Evolutionary conservation across 2,888 invertebrate species (phyloP), one percentile per base, ranked within the genome.

Genomic region (Dyspetes luteomarginatus): DNA sequence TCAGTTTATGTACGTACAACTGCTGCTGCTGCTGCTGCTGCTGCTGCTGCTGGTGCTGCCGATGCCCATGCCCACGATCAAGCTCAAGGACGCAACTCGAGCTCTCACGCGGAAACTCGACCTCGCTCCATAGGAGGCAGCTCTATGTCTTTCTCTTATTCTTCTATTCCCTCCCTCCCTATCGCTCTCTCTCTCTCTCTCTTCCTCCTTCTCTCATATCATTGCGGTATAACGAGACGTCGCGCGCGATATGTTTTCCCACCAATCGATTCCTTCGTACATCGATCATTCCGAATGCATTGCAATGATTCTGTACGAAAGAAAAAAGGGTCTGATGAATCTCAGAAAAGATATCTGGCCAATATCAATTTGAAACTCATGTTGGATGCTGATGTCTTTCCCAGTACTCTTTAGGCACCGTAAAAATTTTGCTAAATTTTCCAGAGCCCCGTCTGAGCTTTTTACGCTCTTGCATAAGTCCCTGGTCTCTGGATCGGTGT

Each of bases 1-100:
- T 48, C 7, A 5, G n/a, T 5, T 3, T 45, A 3, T 5, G 48
- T 48, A 5, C 12, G 12, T 36, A 36, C 12, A 36, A 2, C 7
- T 48, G 17, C 19, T 17, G 17, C 17, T 26, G 22, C 56, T 26
- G 17, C 56, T 65, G 52, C 41, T 65, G 30, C 67, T 56, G 36
- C 72, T 50, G 55, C 5, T 26, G 22, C 56, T 26, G 17, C 56
- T 65, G 52, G 52, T 65, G 30, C 67, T 56, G 36, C 72, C 55
- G 55, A 58, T 75, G 67, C 65, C 67, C 62, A 50, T 82, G 81
- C 84, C 85, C 85, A 79, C 81, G 87, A 86, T 86, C 88, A 88
- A 87, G 88, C 88, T 88, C 88, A 88, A 88, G 88, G 88, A 85
- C 84, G 81, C 81, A 64, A 62, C 76, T 56, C 76, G 79, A 74